Conservation (phyloP, 1,140 invertebrate species). For the Vollenhovia emeryi region DNA sequence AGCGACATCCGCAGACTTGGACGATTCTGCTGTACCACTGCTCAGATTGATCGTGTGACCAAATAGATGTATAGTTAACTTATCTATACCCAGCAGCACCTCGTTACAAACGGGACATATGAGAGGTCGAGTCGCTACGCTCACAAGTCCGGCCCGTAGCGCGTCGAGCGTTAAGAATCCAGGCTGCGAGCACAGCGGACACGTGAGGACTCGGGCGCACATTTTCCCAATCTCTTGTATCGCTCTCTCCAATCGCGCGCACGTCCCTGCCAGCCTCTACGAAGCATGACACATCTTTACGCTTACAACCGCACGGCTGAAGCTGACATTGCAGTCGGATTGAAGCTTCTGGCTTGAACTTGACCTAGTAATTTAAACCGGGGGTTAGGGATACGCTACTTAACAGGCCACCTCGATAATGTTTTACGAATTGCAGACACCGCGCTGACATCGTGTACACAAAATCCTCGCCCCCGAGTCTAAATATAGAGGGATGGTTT, state of each 20-base stretch:
- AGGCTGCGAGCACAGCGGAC: constrained; percentile 91
- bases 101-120: constrained; percentile 92
- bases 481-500: constrained; percentile 77
- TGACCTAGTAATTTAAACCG: constrained; percentile 66
- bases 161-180: constrained; percentile 90
- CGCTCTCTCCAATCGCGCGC: not conserved
- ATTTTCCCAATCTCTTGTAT: constrained; percentile 76
- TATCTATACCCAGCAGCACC: constrained; percentile 90
- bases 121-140: constrained; percentile 90
- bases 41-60: constrained; percentile 86
- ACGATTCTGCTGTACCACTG: constrained; percentile 44
- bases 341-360: constrained; percentile 70
- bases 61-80: constrained; percentile 94
- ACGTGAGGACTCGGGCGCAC: constrained; percentile 89
- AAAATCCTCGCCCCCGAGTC: constrained; percentile 67
- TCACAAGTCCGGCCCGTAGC: constrained; percentile 89
- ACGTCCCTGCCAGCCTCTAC: not conserved
- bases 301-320: constrained; percentile 50
- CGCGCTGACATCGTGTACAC: constrained; percentile 22
- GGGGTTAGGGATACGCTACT: constrained; percentile 22
- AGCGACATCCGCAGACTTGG: constrained; percentile 41
- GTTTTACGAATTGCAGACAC: not conserved
- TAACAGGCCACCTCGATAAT: not conserved
- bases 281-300: not conserved
- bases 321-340: constrained; percentile 70